A percentile compares a stretch with the other conserved stretches of the same genome.
Evolutionary conservation across 2,888 invertebrate species (phyloP).

Genomic region (Ceraclea dissimilis): DNA sequence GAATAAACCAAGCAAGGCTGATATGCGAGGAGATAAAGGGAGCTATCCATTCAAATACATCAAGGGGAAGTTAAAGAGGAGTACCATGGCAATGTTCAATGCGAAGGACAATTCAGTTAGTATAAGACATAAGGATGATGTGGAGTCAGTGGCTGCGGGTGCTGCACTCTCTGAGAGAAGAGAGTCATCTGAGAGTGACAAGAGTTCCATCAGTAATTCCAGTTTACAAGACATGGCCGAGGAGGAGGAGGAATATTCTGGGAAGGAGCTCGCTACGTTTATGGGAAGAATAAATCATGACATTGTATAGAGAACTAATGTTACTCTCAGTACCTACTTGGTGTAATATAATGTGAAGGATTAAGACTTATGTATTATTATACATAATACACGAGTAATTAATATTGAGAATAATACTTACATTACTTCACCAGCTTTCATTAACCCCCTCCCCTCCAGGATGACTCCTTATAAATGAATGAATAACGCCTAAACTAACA

Average conservation of each 20-base stretch:
- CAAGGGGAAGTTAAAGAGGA: constrained; percentile 12
- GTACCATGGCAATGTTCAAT: constrained; percentile 12
- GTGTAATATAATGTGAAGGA: no score
- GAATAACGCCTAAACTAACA: no score
- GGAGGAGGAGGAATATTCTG: constrained; percentile 59
- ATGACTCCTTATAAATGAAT: no score
- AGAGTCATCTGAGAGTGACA: constrained; percentile 12
- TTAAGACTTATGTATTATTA: no score
- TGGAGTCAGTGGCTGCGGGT: not conserved
- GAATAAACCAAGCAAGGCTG: not conserved
- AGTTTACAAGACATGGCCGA: constrained; percentile 66
- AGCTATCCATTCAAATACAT: constrained; percentile 3
- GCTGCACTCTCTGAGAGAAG: not conserved
- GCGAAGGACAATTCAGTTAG: constrained; percentile 1
- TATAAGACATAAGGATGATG: not conserved
- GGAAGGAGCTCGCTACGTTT: constrained; percentile 59
- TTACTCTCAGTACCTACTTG: not conserved
- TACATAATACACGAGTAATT: no score
- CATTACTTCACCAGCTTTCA: no score
- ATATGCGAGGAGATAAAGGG: not conserved
- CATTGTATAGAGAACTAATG: constrained; percentile 23
- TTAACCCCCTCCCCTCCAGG: no score
- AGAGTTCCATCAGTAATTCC: constrained; percentile 60
- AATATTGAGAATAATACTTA: no score
- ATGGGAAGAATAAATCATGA: constrained; percentile 59